Conservation (phyloP, 2,797 vertebrate species). For the Poecilia gillii region DNA sequence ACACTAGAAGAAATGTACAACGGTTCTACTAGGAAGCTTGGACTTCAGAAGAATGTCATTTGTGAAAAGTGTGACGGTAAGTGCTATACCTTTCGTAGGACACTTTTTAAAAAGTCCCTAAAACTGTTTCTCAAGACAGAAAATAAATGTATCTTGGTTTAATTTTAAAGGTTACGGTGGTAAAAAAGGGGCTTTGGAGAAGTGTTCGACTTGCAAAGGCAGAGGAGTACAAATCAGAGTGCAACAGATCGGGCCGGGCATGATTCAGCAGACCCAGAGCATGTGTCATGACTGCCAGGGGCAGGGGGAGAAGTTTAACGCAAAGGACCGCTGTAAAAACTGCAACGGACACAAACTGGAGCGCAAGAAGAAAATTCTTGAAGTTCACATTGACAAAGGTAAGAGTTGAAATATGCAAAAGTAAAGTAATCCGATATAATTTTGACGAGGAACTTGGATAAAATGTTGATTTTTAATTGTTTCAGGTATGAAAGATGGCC, state of each 20-base stretch:
- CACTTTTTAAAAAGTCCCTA: not conserved
- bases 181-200: constrained; percentile 92
- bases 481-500: constrained; percentile 96
- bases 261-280: constrained; percentile 97
- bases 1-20: constrained; percentile 94
- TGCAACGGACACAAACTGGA: constrained; percentile 93
- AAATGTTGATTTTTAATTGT: not conserved
- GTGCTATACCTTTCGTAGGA: not conserved
- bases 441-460: not conserved
- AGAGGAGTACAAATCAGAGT: constrained; percentile 90
- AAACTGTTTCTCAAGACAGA: not conserved
- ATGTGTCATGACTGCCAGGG: constrained; percentile 95
- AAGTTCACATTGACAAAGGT: constrained; percentile 98
- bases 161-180: constrained; percentile 87
- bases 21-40: constrained; percentile 90
- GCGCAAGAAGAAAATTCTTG: constrained; percentile 94
- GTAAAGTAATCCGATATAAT: not conserved
- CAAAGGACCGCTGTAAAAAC: constrained; percentile 92
- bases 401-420: not conserved
- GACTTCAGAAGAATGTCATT: constrained; percentile 93
- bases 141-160: not conserved
- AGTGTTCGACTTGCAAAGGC: constrained; percentile 93
- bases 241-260: constrained; percentile 95
- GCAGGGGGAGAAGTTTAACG: constrained; percentile 91
- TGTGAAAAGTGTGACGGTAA: constrained; percentile 97